Conservation (phyloP, 2,888 invertebrate species). For the Andrena minutula region DNA sequence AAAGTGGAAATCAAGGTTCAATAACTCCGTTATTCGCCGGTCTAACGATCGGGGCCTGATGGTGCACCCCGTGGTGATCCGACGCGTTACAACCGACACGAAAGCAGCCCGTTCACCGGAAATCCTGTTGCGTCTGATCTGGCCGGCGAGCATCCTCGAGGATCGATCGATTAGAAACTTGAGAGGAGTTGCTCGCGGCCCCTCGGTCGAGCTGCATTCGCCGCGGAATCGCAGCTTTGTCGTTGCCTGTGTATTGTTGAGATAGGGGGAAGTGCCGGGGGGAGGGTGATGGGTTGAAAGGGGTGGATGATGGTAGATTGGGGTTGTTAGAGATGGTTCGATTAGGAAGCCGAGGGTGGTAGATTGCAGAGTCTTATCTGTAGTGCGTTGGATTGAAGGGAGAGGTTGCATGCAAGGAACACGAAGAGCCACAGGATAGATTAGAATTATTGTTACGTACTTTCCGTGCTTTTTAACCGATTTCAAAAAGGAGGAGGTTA, state of each 20-base stretch:
- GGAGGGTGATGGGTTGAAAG: background rate
- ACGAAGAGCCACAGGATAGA: background rate
- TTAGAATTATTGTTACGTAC: background rate
- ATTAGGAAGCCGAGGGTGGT: background rate
- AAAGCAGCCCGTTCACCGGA: background rate
- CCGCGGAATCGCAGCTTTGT: background rate
- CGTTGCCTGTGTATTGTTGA: background rate
- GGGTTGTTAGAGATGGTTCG: background rate
- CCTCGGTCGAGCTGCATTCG: background rate
- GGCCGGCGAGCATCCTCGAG: background rate
- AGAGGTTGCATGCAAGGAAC: background rate
- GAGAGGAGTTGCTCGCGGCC: background rate
- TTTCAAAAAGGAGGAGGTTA: too few species aligned
- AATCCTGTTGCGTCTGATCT: background rate
- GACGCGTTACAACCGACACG: background rate
- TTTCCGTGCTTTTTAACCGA: too few species aligned
- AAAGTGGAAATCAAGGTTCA: slow-evolving; percentile 74
- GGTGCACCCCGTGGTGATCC: background rate
- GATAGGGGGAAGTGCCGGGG: background rate
- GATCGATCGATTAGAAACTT: background rate
- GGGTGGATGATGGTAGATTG: background rate
- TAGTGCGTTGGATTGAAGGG: background rate
- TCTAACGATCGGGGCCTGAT: slow-evolving; percentile 17
- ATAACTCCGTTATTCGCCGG: slow-evolving; percentile 66
- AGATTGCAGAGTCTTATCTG: background rate